Evolutionary conservation across 2,113 vertebrate species (phyloP).

Genomic region (Rhinolophus ferrumequinum): DNA sequence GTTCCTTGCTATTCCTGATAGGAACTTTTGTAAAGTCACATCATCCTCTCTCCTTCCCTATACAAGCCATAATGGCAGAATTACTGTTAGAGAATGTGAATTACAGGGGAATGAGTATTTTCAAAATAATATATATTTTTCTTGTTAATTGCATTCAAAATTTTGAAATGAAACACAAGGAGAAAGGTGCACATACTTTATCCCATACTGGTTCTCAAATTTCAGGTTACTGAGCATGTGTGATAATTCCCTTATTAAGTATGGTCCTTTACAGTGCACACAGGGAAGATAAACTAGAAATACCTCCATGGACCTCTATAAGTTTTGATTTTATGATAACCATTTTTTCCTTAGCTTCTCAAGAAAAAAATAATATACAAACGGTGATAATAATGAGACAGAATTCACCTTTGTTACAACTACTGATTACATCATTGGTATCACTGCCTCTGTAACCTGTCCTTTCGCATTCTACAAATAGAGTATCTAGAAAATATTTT

Average conservation of each 20-base stretch:
- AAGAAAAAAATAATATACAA: constrained; percentile 11
- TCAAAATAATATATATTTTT: not conserved
- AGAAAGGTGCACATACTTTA: not conserved
- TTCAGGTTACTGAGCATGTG: not conserved
- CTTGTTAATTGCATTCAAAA: not conserved
- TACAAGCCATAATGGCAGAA: not conserved
- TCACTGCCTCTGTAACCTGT: not conserved
- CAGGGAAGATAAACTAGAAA: not conserved
- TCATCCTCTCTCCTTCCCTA: not conserved
- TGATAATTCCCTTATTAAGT: not conserved
- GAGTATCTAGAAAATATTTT: not conserved
- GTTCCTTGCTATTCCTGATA: not conserved
- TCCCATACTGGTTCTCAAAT: not conserved
- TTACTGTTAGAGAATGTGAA: not conserved
- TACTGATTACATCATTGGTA: not conserved
- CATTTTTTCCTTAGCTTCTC: not conserved
- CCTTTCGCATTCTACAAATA: constrained; percentile 23
- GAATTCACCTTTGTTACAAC: not conserved
- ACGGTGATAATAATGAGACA: not conserved
- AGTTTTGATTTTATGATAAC: not conserved
- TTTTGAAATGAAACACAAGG: not conserved
- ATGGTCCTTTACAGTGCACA: not conserved
- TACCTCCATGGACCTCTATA: not conserved
- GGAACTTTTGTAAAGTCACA: not conserved
- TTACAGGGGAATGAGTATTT: not conserved